These are phyloP conservation scores for Artibeus lituratus DNA, from an alignment of 2,797 vertebrate genomes.

Conservation along the genomic window DNA sequence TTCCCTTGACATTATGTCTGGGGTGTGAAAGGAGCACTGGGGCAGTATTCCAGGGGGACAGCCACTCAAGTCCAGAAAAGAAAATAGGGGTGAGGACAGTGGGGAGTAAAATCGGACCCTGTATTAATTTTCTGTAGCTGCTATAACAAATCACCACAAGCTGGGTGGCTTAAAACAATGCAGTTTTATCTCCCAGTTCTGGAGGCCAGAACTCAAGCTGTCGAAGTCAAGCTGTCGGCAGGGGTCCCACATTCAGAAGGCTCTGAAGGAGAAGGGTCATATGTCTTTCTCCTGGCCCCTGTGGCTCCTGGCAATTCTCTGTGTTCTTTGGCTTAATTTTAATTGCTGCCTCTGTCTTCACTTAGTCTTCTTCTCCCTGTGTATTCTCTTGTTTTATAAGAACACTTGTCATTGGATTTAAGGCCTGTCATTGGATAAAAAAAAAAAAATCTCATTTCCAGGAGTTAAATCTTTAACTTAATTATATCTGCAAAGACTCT, in stretches of 20 bases:
- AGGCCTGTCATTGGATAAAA: too few relatives aligned
- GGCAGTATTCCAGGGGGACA: neutral
- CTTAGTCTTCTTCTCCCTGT: neutral
- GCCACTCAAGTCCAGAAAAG: neutral
- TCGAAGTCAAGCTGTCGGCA: neutral
- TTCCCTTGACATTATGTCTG: accelerated
- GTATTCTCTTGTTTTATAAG: too few relatives aligned
- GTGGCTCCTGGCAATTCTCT: neutral
- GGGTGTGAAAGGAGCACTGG: neutral
- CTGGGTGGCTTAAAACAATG: neutral
- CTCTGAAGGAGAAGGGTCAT: neutral
- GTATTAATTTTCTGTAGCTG: neutral
- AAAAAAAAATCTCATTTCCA: neutral
- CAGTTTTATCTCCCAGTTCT: neutral
- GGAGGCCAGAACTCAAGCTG: neutral
- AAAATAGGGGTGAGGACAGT: neutral
- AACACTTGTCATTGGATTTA: neutral
- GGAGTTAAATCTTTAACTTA: neutral
- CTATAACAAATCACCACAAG: neutral
- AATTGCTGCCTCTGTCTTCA: neutral
- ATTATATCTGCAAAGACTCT: neutral
- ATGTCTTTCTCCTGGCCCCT: neutral
- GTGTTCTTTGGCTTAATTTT: neutral
- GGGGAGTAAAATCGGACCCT: neutral
- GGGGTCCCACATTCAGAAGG: neutral